Conservation (phyloP, 1,140 invertebrate species). For the Trachymyrmex cornetzi region DNA sequence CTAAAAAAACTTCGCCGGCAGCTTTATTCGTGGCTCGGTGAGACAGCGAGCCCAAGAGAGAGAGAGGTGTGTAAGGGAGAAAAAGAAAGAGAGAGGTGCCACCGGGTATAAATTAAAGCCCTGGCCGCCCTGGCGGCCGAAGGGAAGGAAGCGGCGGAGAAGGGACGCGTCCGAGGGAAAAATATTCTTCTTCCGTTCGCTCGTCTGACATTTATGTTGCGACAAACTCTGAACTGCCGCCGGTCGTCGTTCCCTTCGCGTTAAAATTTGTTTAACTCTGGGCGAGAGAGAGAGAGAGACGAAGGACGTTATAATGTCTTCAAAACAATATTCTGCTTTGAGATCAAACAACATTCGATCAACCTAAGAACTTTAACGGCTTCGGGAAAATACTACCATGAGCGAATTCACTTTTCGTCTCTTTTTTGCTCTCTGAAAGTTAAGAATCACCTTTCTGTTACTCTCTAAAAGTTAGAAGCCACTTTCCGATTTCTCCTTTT, state of each 20-base stretch:
- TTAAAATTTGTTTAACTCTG: conserved; percentile 58
- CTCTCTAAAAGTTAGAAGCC: conserved; percentile 14
- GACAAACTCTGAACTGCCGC: conserved; percentile 41
- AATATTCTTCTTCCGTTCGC: conserved; percentile 53
- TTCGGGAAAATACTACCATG: background rate
- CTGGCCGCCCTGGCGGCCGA: conserved; percentile 24
- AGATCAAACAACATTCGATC: conserved; percentile 24
- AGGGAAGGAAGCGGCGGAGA: conserved; percentile 8
- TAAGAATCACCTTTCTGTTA: background rate
- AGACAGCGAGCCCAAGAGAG: conserved; percentile 8
- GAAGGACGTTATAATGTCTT: conserved; percentile 8
- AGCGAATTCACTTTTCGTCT: background rate
- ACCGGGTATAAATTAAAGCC: conserved; percentile 57
- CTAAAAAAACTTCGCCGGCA: conserved; percentile 70
- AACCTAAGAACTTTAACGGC: conserved; percentile 6
- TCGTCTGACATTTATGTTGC: conserved; percentile 55
- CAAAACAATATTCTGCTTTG: conserved; percentile 28
- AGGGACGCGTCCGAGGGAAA: conserved; percentile 25
- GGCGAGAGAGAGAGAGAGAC: background rate
- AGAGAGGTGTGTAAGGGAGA: conserved; percentile 1
- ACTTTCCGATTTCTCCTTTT: background rate
- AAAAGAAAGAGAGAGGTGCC: conserved; percentile 15
- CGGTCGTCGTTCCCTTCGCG: conserved; percentile 13
- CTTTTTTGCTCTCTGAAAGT: background rate
- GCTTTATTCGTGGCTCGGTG: conserved; percentile 41